Evolutionary conservation across 37 sponge, comb jelly and placozoan species (phyloP).

Genomic region (Aphrocallistes beatrix): DNA sequence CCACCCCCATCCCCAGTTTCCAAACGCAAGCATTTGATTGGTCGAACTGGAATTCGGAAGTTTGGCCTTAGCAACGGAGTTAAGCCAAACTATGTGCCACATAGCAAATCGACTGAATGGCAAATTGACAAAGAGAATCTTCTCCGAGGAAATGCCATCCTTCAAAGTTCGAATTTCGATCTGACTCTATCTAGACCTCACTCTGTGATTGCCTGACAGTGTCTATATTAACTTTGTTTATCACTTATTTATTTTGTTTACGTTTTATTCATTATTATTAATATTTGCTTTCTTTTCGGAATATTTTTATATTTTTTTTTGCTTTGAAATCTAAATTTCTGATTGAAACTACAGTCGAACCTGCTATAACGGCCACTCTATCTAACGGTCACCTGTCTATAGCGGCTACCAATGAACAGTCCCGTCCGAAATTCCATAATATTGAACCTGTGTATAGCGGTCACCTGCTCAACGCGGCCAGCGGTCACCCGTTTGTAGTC

Average conservation of each 20-base stretch:
- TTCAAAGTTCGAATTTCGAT: background rate
- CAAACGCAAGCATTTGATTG: background rate
- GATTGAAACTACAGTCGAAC: no score
- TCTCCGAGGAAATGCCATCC: background rate
- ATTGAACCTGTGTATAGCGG: no score
- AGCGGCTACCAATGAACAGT: no score
- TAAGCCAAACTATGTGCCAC: background rate
- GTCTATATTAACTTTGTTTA: no score
- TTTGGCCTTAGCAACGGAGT: background rate
- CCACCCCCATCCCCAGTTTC: background rate
- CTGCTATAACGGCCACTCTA: no score
- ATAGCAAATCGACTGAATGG: background rate
- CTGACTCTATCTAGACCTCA: background rate
- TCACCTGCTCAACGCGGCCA: no score
- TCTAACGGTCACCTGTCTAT: no score
- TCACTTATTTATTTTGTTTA: background rate
- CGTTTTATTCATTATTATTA: background rate
- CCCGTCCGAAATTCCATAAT: no score
- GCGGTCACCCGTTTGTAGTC: no score
- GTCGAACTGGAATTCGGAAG: background rate
- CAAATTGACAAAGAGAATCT: background rate
- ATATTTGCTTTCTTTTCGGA: background rate
- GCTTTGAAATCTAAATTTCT: no score
- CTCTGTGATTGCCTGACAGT: background rate
- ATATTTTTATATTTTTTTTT: background rate